These are phyloP conservation scores for Aphelenchoides fujianensis DNA, from an alignment of 1,140 invertebrate species.

Conservation along the genomic window DNA sequence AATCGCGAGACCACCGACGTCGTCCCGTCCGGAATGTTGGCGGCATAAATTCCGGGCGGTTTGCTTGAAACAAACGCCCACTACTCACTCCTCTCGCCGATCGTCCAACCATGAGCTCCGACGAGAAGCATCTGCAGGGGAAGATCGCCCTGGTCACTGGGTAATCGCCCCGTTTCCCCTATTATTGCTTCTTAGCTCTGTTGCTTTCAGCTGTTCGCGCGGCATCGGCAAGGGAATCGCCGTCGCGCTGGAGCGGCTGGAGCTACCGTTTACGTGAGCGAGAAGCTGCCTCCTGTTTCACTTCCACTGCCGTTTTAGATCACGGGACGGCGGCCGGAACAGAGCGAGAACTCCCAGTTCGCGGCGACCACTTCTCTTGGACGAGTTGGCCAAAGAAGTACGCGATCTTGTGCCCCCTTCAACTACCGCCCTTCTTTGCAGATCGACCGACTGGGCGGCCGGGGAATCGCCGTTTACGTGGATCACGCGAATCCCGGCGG, in stretches of 20 bases:
- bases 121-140: neutral
- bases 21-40: constrained; percentile 2
- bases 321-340: neutral
- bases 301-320: no score
- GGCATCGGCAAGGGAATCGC: constrained; percentile 21
- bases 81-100: neutral
- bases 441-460: constrained; percentile 5
- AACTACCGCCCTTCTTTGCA: neutral
- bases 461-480: constrained; percentile 1
- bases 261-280: neutral
- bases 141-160: constrained; percentile 7
- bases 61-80: no score
- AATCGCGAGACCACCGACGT: neutral
- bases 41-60: neutral
- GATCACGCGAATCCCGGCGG: constrained; percentile 13
- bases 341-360: neutral
- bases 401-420: neutral
- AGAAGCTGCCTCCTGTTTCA: no score
- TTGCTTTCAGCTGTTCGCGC: constrained; percentile 9
- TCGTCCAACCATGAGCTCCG: neutral
- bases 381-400: constrained; percentile 6
- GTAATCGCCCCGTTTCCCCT: neutral
- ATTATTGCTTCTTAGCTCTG: neutral
- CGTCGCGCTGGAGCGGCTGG: neutral
- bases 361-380: neutral